Base-by-base conservation (phyloP, 1,140 invertebrate genomes). In the Arion vulgaris region DNA sequence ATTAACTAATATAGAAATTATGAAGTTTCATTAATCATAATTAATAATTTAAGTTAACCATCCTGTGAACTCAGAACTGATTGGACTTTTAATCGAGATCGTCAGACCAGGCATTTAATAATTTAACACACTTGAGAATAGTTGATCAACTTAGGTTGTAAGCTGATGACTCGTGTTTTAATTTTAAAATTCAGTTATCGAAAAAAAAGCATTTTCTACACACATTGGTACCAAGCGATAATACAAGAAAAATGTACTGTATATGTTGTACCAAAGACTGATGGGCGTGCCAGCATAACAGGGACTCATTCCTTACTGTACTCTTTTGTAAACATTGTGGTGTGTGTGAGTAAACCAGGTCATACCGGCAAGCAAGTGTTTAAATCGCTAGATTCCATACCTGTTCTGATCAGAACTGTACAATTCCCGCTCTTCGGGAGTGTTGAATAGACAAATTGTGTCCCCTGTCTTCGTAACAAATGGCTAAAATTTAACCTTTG, bases 401-500 rank as follows among this genome's bases (percentile, higher is more conserved):
- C 62, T 66, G 62, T 66, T 66, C n/a, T 32, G 62, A 32, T 17
- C 62, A 32, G 2, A 66, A 34, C 1, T 34, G 62, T 7, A 66
- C 28, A 23, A 34, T 32, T 66, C 28, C 62, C 62, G 28, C 62
- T 28, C 62, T 23, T 32, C 62, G 32, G n/a, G 28, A 66, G 28
- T 32, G 28, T n/a, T 32, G 62, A 32, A 32, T 32, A 66, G 62
- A 28, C n/a, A 28, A 66, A 66, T 32, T 7, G 28, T 66, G 17
- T 66, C 62, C 62, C 17, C n/a, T 66, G 62, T 66, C 62, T 66
- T 32, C 62, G 28, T 66, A 28, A 17, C n/a, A 66, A 66, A 32
- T 34, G 62, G 62, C 62, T 66, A 66, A 66, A 32, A 66, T 66
- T 66, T 32, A 66, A 66, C 62, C 62, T 32, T 66, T 11, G 62